Conservation (phyloP, 2,113 vertebrate genomes). For the Otocyon megalotis region DNA sequence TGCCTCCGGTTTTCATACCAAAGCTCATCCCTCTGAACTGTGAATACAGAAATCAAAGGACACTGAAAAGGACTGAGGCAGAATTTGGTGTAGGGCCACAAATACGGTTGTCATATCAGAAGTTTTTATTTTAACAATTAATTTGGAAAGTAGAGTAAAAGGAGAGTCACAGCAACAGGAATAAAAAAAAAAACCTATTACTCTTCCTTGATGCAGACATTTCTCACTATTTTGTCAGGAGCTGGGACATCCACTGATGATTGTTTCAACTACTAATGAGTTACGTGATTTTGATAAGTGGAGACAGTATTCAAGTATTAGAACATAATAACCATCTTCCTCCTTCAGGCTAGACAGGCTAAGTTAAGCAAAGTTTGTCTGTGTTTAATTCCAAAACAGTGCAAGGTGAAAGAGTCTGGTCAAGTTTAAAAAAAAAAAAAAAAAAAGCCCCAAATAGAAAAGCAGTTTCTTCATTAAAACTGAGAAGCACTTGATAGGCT, state of each 20-base stretch:
- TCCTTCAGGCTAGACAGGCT: neutral
- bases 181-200: neutral
- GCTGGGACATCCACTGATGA: neutral
- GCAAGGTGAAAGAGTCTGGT: neutral
- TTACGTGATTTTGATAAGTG: constrained; percentile 43
- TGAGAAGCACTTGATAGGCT: neutral
- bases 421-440: neutral
- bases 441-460: neutral
- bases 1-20: neutral
- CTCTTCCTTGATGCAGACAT: neutral
- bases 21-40: neutral
- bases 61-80: neutral
- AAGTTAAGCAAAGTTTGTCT: constrained; percentile 50
- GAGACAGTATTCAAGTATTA: constrained; percentile 12
- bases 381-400: constrained; percentile 50
- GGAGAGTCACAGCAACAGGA: neutral
- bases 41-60: constrained; percentile 9
- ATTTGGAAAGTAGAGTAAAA: constrained; percentile 26
- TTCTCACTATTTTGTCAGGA: neutral
- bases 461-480: constrained; percentile 53
- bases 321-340: constrained; percentile 36
- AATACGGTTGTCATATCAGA: neutral
- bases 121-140: constrained; percentile 25
- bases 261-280: neutral
- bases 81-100: neutral